Conservation (phyloP, 2,113 vertebrate species). For the Peromyscus polionotus region DNA sequence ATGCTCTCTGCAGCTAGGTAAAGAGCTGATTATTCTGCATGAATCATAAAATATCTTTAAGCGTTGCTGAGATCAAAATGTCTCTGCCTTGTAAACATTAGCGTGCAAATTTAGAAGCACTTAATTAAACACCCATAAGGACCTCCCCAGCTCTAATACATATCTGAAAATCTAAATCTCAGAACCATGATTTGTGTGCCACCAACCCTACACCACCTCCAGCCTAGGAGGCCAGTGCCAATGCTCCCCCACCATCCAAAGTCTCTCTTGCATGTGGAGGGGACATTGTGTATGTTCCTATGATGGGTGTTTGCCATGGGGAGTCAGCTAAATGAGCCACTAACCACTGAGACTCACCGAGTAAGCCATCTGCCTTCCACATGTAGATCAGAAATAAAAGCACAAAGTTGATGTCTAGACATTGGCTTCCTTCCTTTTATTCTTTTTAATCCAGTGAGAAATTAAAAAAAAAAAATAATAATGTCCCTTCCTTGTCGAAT, state of each 20-base stretch:
- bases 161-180: background rate
- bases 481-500: background rate
- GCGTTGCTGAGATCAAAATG: constrained; percentile 57
- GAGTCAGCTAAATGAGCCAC: background rate
- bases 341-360: background rate
- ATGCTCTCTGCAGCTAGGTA: background rate
- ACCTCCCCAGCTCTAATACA: background rate
- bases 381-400: background rate
- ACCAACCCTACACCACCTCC: no score
- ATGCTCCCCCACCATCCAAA: background rate
- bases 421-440: background rate
- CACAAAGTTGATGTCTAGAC: background rate
- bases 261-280: background rate
- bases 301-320: background rate
- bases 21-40: constrained; percentile 27
- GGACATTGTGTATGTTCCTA: background rate
- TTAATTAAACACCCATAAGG: constrained; percentile 5
- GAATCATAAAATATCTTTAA: constrained; percentile 65
- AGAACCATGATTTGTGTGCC: no score
- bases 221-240: background rate
- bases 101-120: constrained; percentile 64
- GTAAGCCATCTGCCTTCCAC: background rate
- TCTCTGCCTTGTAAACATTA: constrained; percentile 62
- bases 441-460: background rate
- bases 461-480: background rate